phyloP scores from a whole-genome alignment of 30 jellyfish, hydroid and myxozoan species.

The Turritopsis dohrnii region DNA sequence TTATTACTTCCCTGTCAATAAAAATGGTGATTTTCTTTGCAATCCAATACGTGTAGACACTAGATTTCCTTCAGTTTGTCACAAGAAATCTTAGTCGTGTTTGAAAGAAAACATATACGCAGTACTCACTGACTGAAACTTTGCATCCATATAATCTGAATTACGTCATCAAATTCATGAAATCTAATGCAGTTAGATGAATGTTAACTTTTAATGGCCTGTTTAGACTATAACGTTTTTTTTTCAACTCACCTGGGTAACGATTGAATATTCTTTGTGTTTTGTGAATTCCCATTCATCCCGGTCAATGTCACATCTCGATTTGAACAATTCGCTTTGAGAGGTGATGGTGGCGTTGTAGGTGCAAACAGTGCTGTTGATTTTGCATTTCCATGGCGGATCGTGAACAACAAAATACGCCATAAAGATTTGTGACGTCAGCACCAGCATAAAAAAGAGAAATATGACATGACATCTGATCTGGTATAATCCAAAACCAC shows the following conservation, averaged over 20 bases:
- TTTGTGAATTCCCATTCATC: slow-evolving; percentile 68
- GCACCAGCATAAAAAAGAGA: slow-evolving; percentile 48
- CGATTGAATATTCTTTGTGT: slow-evolving; percentile 40
- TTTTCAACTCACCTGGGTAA: slow-evolving; percentile 48
- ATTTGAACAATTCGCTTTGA: slow-evolving; percentile 30
- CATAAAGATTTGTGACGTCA: slow-evolving; percentile 58
- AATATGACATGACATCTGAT: slow-evolving; percentile 53
- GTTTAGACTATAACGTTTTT: no score
- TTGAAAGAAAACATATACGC: no score
- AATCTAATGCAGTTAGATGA: no score
- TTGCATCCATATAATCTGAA: no score
- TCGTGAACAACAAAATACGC: slow-evolving; percentile 65
- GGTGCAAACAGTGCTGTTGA: slow-evolving; percentile 40
- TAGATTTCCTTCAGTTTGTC: no score
- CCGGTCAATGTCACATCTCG: slow-evolving; percentile 47
- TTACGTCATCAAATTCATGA: no score
- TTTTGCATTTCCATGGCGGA: slow-evolving; percentile 75
- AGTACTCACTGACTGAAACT: no score
- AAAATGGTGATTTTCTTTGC: no score
- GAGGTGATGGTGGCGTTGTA: slow-evolving; percentile 25
- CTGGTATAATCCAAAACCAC: slow-evolving; percentile 64
- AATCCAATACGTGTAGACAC: no score
- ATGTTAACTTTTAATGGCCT: no score
- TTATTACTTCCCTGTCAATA: no score
- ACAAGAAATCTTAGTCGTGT: no score